Conservation (phyloP, 2,888 invertebrate species). For the Amaurobius ferox region DNA sequence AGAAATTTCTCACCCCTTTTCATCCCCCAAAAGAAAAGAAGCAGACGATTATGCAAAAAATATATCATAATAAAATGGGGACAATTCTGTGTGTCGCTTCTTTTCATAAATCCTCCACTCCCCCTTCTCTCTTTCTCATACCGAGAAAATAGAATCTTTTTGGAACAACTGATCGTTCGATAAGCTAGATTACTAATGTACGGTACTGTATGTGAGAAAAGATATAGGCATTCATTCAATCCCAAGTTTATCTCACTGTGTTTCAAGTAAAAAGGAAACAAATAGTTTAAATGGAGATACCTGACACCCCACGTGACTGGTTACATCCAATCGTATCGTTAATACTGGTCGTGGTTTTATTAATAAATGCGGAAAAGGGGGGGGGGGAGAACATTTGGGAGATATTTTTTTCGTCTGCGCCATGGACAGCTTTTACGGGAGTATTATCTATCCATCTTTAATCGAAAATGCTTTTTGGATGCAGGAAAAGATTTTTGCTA, state of each 20-base stretch:
- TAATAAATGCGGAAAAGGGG: constrained; percentile 46
- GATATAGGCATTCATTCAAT: background rate
- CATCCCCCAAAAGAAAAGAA: constrained; percentile 35
- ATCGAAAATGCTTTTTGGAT: constrained; percentile 68
- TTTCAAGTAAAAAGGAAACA: constrained; percentile 36
- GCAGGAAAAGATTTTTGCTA: constrained; percentile 54
- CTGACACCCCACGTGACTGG: constrained; percentile 66
- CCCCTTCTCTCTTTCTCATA: constrained; percentile 26
- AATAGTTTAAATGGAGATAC: constrained; percentile 59
- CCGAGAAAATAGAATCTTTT: constrained; percentile 51
- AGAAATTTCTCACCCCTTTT: constrained; percentile 48
- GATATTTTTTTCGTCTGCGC: constrained; percentile 24
- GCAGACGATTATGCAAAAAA: constrained; percentile 64
- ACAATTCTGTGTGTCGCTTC: constrained; percentile 64
- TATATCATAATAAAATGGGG: constrained; percentile 67
- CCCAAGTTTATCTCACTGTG: constrained; percentile 11
- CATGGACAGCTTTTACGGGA: constrained; percentile 40
- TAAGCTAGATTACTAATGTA: constrained; percentile 13
- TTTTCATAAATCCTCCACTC: constrained; percentile 50
- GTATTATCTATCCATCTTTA: constrained; percentile 70
- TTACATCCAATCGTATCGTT: constrained; percentile 56
- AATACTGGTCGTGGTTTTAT: constrained; percentile 48
- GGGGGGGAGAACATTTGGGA: constrained; percentile 1
- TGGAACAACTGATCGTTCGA: constrained; percentile 61
- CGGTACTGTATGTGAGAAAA: background rate